Percentiles rank a stretch among this genome's conserved stretches.
Evolutionary conservation across 1,140 invertebrate genomes (phyloP).

Genomic region (Bombus sylvicola): DNA sequence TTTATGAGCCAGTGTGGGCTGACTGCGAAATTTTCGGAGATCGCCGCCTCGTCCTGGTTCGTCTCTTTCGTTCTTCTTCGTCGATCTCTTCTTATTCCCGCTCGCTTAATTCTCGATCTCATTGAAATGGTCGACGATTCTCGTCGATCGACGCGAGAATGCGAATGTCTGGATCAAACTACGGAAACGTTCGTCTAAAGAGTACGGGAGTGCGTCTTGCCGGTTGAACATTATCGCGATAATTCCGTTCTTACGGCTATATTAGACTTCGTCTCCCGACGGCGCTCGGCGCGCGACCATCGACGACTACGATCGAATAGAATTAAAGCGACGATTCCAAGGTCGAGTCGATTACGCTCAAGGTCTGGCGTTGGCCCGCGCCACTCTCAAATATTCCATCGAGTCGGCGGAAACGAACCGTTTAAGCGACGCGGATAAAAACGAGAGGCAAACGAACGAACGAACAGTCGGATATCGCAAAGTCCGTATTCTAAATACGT

Average conservation of each 20-base stretch:
- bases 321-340: conserved; percentile 5
- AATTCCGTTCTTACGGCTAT: neutral
- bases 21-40: conserved; percentile 56
- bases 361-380: neutral
- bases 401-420: conserved; percentile 10
- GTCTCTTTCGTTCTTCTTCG: neutral
- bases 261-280: neutral
- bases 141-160: neutral
- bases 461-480: conserved; percentile 12
- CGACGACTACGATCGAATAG: neutral
- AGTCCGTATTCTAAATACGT: conserved; percentile 27
- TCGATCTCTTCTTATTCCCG: no score
- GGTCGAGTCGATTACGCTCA: neutral
- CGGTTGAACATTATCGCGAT: conserved; percentile 6
- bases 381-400: conserved; percentile 3
- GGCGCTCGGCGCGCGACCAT: neutral
- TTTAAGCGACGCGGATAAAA: conserved; percentile 8
- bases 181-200: no score
- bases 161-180: neutral
- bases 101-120: neutral
- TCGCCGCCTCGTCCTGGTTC: neutral
- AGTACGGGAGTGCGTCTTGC: no score
- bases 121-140: neutral
- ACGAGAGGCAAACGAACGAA: neutral
- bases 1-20: conserved; percentile 40